phyloP scores from a whole-genome alignment of 2,888 invertebrate species.

The Andrena marginata region DNA sequence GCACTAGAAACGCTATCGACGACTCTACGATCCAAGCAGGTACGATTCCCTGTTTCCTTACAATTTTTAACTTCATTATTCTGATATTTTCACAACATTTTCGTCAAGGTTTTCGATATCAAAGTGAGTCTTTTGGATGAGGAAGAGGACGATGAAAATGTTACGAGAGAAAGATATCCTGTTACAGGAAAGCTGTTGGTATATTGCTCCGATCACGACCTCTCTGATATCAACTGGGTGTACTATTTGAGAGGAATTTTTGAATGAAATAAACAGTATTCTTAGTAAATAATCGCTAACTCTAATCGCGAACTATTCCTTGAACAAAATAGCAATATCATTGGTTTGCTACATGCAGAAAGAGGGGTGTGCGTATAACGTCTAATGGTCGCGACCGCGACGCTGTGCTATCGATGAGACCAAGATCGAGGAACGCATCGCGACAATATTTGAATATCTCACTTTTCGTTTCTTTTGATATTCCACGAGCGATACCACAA shows the following conservation, averaged over 20 bases:
- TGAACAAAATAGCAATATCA: no score
- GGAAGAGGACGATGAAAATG: neutral
- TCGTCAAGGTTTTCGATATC: conserved; percentile 54
- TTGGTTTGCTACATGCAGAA: no score
- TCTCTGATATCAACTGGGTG: conserved; percentile 70
- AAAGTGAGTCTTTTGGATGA: conserved; percentile 52
- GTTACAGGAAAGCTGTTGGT: conserved; percentile 72
- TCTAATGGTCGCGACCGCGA: no score
- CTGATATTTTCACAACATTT: neutral
- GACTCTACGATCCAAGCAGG: conserved; percentile 70
- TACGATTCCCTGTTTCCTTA: conserved; percentile 23
- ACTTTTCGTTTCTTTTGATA: no score
- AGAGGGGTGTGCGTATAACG: no score
- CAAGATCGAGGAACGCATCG: no score
- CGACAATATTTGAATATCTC: no score
- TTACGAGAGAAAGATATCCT: conserved; percentile 47
- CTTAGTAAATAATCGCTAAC: no score
- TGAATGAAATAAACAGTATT: conserved; percentile 19
- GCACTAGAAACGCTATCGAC: conserved; percentile 30
- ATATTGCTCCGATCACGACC: conserved; percentile 61
- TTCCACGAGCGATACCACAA: no score
- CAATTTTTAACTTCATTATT: neutral
- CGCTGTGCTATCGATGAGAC: no score
- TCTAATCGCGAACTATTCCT: no score
- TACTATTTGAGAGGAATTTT: conserved; percentile 72